These are phyloP conservation scores for Geodia barretti DNA, from an alignment of 37 sponge, comb jelly and placozoan species.

Conservation along the genomic window DNA sequence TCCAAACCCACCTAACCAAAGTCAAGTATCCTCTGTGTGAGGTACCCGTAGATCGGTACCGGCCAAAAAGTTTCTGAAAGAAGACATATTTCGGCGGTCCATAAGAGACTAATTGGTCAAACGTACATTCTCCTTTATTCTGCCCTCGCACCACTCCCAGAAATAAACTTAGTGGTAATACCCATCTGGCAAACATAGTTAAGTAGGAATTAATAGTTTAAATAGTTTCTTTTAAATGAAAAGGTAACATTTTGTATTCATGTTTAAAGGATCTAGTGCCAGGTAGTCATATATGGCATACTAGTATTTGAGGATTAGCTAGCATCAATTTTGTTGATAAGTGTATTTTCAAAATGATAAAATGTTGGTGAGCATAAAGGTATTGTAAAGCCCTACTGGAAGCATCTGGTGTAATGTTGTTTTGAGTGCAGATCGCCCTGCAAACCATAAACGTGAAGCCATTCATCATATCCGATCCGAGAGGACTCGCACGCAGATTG, in stretches of 20 bases:
- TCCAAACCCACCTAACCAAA: constrained; percentile 1
- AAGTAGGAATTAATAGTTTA: too few species aligned
- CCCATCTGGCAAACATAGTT: not conserved
- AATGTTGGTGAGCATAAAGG: too few species aligned
- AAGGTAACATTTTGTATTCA: too few species aligned
- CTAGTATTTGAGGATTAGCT: too few species aligned
- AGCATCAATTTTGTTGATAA: too few species aligned
- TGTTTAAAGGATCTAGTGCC: too few species aligned
- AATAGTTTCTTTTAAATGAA: too few species aligned
- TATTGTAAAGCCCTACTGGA: too few species aligned
- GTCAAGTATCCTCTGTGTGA: constrained; percentile 42
- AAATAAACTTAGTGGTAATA: constrained; percentile 50
- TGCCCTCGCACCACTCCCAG: constrained; percentile 41
- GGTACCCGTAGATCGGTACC: constrained; percentile 42
- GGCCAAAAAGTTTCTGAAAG: constrained; percentile 53
- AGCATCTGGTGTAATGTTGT: too few species aligned
- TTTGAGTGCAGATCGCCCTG: constrained; percentile 52
- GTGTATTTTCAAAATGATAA: too few species aligned
- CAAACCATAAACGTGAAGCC: constrained; percentile 52
- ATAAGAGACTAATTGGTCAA: constrained; percentile 65
- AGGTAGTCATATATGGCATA: too few species aligned
- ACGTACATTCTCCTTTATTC: constrained; percentile 51
- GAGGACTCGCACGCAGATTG: constrained; percentile 68
- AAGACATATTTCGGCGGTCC: constrained; percentile 48
- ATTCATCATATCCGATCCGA: constrained; percentile 36